Evolutionary conservation across 2,888 invertebrate species (phyloP), one percentile per base, ranked within the genome.

Genomic region (Chrysolina haemoptera): DNA sequence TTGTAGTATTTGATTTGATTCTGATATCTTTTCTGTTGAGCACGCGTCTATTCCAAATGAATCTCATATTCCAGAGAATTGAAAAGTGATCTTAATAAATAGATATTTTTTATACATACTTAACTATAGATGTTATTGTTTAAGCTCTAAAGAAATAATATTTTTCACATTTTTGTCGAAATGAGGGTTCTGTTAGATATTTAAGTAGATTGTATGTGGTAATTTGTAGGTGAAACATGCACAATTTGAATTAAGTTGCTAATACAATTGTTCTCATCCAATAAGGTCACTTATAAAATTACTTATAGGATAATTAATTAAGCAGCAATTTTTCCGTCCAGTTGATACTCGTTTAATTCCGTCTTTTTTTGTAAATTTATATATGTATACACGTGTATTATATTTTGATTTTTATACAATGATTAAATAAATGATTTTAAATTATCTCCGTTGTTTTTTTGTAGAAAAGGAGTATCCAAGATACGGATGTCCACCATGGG

Each of bases 361-460:
- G 35, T 50, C n/a, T 22, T 22, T 55, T 53, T 55, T 20, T 55
- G 22, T 55, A 55, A 22, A 55, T 55, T 55, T 55, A 12, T 16
- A 18, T 6, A 55, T 10, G 0, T 55, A 22, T 55, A 55, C 11
- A 55, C 1, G 1, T 55, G n/a, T n/a, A 16, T 2, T 35, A 59
- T 35, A 59, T 53, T 53, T 12, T 53, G 20, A 53, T n/a, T 27
- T 59, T 16, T 59, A 59, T 59, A 59, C 1, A 16, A 27, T 35
- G n/a, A 35, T 18, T 50, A 0, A 59, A 59, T 59, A 59, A 16
- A 59, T 14, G 14, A 12, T 59, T 35, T 59, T 59, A 20, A 55
- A 18, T 22, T 6, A 35, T 6, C 6, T 35, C 35, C 8, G 35
- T 35, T 35, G 35, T 35, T 35, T 35, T 6, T 35, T 35, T 35